Evolutionary conservation across 2,797 vertebrate species (phyloP).

Genomic region (Allobates femoralis): DNA sequence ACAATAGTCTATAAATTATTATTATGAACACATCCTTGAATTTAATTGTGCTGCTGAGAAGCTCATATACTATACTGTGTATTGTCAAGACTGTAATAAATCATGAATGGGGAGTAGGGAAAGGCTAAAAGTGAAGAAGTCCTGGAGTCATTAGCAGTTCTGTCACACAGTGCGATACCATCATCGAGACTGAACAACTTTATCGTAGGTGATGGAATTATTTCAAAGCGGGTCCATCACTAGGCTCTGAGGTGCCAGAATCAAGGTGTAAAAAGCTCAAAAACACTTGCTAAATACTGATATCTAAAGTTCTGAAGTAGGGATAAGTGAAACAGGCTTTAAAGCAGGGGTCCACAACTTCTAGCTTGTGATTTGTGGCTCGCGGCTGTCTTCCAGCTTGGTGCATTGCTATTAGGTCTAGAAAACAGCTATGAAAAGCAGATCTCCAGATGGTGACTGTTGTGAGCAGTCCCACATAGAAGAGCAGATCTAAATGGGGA

Average conservation of each 20-base stretch:
- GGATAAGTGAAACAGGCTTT: too few species aligned
- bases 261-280: background rate
- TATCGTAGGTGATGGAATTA: background rate
- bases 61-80: background rate
- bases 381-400: too few species aligned
- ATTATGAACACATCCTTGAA: conserved; percentile 33
- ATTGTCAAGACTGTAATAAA: conserved; percentile 7
- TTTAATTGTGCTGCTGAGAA: conserved; percentile 21
- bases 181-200: background rate
- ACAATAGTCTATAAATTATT: conserved; percentile 30
- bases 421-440: too few species aligned
- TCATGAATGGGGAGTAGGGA: background rate
- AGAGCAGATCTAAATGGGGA: too few species aligned
- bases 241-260: background rate
- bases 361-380: too few species aligned
- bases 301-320: too few species aligned
- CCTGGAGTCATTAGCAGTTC: background rate
- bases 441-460: too few species aligned
- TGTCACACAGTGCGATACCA: background rate
- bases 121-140: background rate
- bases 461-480: too few species aligned
- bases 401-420: too few species aligned
- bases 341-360: too few species aligned
- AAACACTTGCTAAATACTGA: background rate
- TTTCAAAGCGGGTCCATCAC: background rate